Evolutionary conservation across 2,797 vertebrate genomes (phyloP).

Genomic region (Microcaecilia unicolor): DNA sequence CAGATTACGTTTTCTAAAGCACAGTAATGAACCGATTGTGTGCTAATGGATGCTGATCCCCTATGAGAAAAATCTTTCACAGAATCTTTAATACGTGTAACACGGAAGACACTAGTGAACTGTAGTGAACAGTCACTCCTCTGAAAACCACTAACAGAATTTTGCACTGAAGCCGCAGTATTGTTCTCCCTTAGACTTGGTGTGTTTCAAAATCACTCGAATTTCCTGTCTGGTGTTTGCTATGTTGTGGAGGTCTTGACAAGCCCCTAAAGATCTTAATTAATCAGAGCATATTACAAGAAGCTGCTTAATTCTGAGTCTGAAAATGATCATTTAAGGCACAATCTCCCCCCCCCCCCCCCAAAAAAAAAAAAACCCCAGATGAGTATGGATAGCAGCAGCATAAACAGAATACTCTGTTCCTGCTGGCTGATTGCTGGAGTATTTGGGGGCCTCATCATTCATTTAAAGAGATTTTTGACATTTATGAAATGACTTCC

Average conservation of each 20-base stretch:
- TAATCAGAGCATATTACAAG: slow-evolving; percentile 37
- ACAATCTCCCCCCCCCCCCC: slow-evolving; percentile 12
- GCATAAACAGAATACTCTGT: slow-evolving; percentile 69
- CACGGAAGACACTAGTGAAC: too few species aligned
- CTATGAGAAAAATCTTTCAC: too few species aligned
- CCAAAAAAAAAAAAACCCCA: too few species aligned
- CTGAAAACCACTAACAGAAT: neutral
- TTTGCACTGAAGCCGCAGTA: neutral
- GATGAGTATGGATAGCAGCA: slow-evolving; percentile 56
- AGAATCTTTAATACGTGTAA: too few species aligned
- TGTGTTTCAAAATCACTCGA: slow-evolving; percentile 14
- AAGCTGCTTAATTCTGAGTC: slow-evolving; percentile 18
- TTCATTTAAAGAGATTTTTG: slow-evolving; percentile 93
- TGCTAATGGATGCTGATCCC: too few species aligned
- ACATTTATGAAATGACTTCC: slow-evolving; percentile 81
- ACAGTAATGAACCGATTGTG: too few species aligned
- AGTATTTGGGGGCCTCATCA: slow-evolving; percentile 75
- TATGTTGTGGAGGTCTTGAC: slow-evolving; percentile 29
- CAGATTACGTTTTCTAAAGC: too few species aligned
- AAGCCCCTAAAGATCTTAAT: slow-evolving; percentile 32
- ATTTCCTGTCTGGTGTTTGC: slow-evolving; percentile 36
- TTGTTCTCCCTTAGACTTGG: slow-evolving; percentile 1
- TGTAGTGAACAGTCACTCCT: too few species aligned
- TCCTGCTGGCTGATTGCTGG: slow-evolving; percentile 69
- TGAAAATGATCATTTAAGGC: slow-evolving; percentile 33